Evolutionary conservation across 2,888 invertebrate species (phyloP), one percentile per base, ranked within the genome.

Genomic region (Odontocolon sp.): DNA sequence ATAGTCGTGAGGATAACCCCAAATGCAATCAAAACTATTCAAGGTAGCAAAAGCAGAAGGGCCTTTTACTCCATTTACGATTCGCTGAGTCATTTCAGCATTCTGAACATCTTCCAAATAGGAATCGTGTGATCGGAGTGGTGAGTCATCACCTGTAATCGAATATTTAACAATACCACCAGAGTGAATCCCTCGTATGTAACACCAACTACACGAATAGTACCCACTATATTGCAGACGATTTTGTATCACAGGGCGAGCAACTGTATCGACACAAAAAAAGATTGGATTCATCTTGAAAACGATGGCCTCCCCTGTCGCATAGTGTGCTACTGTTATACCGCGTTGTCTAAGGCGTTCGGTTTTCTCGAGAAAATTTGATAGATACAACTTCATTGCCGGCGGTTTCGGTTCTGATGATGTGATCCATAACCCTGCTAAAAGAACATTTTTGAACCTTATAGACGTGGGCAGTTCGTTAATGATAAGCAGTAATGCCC

Each of bases 1-100:
- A 21, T 79, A 79, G 14, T 79, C 78, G 3, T 26, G 36, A 23
- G 74, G 70, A 16, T 71, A 72, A 14, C 75, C 68, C 67, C 57
- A 59, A 2, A 79, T 47, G 26, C 63, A 64, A 40, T 79, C 78
- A 40, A 79, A 72, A 52, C 66, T 8, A 45, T 21, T 28, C 11
- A 76, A 40, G 28, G 11, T 16, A 16, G 16, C 8, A 14, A 79
- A 47, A 3, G 26, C 59, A 2, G 59, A 36, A 26, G 21, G 4
- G 6, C 70, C 73, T 70, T 77, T 79, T 23, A 73, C 73, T 38
- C 76, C 73, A 8, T 40, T 50, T 26, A 52, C 54, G 40, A 40
- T 8, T 54, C 50, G 23, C 18, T 61, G 57, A 2, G 47, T 14
- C 3, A 8, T 18, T 18, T 40, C n/a, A 4, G 56, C 56, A 16